Evolutionary conservation across 2,113 vertebrate species (phyloP).

Genomic region (Phalacrocorax pelagicus): DNA sequence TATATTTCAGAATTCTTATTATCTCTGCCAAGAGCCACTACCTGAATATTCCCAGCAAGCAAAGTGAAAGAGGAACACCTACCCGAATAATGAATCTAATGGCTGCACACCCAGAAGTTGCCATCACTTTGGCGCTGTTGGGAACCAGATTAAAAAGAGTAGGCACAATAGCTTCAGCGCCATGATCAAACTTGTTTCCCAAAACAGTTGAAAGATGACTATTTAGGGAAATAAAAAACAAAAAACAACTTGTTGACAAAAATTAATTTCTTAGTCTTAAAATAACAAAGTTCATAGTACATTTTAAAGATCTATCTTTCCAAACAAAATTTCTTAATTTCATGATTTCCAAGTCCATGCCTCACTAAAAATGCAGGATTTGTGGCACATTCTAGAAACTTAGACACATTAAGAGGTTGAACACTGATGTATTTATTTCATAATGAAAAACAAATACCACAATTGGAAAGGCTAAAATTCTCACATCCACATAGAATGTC

Average conservation of each 20-base stretch:
- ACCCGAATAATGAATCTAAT: conserved; percentile 97
- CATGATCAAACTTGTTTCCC: conserved; percentile 97
- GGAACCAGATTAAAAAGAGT: conserved; percentile 97
- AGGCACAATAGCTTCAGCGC: conserved; percentile 94
- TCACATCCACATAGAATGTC: neutral
- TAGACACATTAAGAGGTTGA: neutral
- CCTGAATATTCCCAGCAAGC: neutral
- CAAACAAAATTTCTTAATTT: neutral
- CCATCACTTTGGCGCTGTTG: conserved; percentile 97
- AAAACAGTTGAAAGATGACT: conserved; percentile 92
- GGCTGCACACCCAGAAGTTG: conserved; percentile 90
- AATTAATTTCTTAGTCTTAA: neutral
- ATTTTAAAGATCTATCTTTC: neutral
- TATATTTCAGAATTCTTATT: neutral
- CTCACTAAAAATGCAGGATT: neutral
- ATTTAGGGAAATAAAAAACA: neutral
- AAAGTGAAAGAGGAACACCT: conserved; percentile 6
- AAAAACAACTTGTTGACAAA: neutral
- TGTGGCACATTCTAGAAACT: neutral
- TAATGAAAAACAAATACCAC: neutral
- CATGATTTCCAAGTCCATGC: neutral
- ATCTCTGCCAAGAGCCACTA: neutral
- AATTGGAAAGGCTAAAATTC: neutral
- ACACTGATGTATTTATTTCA: neutral
- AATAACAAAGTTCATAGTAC: neutral